Conservation (phyloP, 1,140 invertebrate species). For the Eubasilissa regina region DNA sequence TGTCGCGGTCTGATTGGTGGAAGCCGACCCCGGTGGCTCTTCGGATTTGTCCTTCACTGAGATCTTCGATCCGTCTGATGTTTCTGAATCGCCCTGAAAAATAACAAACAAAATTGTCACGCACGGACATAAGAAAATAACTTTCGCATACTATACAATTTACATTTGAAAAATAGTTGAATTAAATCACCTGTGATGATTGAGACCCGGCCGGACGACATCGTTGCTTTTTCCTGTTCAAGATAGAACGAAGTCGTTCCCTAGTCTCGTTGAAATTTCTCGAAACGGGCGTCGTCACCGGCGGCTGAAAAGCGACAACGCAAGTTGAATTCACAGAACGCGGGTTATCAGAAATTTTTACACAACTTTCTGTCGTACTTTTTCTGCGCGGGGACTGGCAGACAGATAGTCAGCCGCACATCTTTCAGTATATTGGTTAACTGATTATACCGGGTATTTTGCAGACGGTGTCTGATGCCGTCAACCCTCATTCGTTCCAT, state of each 20-base stretch:
- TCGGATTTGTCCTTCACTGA: constrained; percentile 2
- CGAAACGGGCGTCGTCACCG: constrained; percentile 68
- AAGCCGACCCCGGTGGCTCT: neutral
- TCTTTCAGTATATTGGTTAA: neutral
- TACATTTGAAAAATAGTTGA: too few relatives aligned
- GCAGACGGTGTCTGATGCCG: neutral
- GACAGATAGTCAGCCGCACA: neutral
- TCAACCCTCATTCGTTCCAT: neutral
- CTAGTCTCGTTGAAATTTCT: constrained; percentile 69
- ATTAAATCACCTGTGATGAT: constrained; percentile 17
- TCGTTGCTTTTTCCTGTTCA: constrained; percentile 70
- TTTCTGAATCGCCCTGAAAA: constrained; percentile 32
- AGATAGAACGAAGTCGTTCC: constrained; percentile 66
- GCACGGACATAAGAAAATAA: too few relatives aligned
- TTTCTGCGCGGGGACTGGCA: neutral
- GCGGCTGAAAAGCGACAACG: constrained; percentile 63
- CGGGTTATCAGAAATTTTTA: too few relatives aligned
- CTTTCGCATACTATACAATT: too few relatives aligned
- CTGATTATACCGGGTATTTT: neutral
- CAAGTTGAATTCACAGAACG: constrained; percentile 10
- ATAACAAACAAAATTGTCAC: neutral
- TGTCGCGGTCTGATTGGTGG: neutral
- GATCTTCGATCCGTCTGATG: constrained; percentile 12
- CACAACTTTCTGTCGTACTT: too few relatives aligned
- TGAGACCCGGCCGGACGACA: constrained; percentile 60